phyloP scores from a whole-genome alignment of 2,797 vertebrate genomes.

The Benthosema pterotum region DNA sequence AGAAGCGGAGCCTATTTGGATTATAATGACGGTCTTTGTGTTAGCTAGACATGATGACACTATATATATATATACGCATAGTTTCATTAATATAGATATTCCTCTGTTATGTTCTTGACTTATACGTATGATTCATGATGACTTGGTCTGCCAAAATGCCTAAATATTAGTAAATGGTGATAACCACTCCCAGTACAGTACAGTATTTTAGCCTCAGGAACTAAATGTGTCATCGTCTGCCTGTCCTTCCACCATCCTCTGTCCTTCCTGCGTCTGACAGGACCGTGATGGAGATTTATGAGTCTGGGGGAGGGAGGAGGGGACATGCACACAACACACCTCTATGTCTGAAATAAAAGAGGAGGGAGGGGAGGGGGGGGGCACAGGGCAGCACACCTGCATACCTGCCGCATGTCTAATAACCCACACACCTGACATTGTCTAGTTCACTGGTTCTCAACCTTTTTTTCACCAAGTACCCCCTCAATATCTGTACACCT shows the following conservation, averaged over 20 bases:
- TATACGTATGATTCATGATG: no score
- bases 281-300: conserved; percentile 51
- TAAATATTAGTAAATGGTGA: background rate
- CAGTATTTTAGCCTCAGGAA: background rate
- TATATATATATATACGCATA: no score
- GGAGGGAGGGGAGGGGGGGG: conserved; percentile 28
- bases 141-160: no score
- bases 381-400: conserved; percentile 34
- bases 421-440: conserved; percentile 33
- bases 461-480: no score
- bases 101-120: no score
- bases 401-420: conserved; percentile 51
- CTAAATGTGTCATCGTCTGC: conserved; percentile 7
- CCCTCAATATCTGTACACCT: no score
- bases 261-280: conserved; percentile 8
- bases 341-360: conserved; percentile 22
- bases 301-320: conserved; percentile 31
- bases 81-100: no score
- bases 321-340: conserved; percentile 34
- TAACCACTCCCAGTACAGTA: background rate
- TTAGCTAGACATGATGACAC: no score
- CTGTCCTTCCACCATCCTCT: background rate
- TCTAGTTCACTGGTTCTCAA: conserved; percentile 23
- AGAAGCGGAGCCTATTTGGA: no score
- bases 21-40: no score